A percentile compares a stretch with the other conserved stretches of the same genome.
Conservation (phyloP, 1,140 invertebrate species). For the Drosophila parabipectinata region DNA sequence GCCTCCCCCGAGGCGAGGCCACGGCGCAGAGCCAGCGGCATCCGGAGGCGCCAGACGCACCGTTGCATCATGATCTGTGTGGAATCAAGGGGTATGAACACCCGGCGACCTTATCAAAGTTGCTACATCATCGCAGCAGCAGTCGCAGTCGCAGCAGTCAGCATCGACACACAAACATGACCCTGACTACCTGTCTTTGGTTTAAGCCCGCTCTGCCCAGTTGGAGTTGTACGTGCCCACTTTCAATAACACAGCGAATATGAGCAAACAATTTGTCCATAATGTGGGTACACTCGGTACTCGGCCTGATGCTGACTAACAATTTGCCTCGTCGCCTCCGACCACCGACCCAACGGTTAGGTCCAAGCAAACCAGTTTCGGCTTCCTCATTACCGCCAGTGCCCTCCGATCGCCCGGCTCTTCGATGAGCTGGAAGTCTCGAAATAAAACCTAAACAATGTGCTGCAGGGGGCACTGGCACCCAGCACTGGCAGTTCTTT, state of each 20-base stretch:
- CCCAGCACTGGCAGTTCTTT: conserved; percentile 25
- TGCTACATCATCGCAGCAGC: conserved; percentile 24
- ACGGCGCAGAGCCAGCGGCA: conserved; percentile 30
- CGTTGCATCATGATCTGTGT: conserved; percentile 64
- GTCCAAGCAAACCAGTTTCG: conserved; percentile 41
- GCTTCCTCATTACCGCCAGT: conserved; percentile 33
- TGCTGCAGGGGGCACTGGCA: conserved; percentile 35
- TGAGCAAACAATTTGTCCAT: conserved; percentile 73
- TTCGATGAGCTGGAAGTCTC: conserved; percentile 33
- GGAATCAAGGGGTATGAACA: conserved; percentile 11
- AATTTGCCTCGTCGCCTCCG: conserved; percentile 17
- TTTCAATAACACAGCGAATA: conserved; percentile 41
- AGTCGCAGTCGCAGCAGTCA: conserved; percentile 9
- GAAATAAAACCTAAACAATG: conserved; percentile 43
- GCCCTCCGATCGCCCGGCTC: background rate
- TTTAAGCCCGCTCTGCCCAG: conserved; percentile 30
- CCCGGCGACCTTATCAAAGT: conserved; percentile 40
- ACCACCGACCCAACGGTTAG: conserved; percentile 28
- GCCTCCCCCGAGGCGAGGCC: conserved; percentile 2
- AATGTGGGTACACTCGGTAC: conserved; percentile 31
- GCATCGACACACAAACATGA: conserved; percentile 45
- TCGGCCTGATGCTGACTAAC: conserved; percentile 33
- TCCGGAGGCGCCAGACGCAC: conserved; percentile 24
- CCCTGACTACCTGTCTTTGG: conserved; percentile 61
- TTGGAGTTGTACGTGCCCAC: conserved; percentile 47